phyloP scores from a whole-genome alignment of 2,797 vertebrate species.

The Cyprinodon diabolis region DNA sequence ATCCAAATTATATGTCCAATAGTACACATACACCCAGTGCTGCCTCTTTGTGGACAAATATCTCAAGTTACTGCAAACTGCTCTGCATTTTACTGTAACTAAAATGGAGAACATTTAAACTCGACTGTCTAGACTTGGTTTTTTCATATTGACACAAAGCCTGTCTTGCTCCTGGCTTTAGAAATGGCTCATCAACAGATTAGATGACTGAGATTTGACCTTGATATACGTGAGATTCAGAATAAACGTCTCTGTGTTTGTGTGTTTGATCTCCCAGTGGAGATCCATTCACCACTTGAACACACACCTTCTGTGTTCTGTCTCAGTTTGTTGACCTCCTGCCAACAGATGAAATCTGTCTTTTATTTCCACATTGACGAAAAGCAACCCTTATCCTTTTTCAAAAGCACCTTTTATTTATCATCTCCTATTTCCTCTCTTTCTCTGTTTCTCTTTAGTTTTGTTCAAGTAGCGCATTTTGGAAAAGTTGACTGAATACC shows the following conservation, averaged over 20 bases:
- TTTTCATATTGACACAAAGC: conserved; percentile 36
- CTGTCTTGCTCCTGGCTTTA: conserved; percentile 24
- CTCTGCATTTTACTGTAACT: conserved; percentile 6
- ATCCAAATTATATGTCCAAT: background rate
- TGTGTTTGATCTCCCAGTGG: conserved; percentile 29
- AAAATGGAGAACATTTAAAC: no score
- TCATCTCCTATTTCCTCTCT: conserved; percentile 5
- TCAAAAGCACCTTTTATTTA: conserved; percentile 7
- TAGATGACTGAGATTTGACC: conserved; percentile 39
- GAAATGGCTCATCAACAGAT: conserved; percentile 34
- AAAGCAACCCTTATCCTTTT: conserved; percentile 29
- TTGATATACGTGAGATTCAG: conserved; percentile 35
- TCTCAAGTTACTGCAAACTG: conserved; percentile 7
- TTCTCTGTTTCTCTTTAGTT: conserved; percentile 12
- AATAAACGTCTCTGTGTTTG: conserved; percentile 23
- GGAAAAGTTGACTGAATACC: conserved; percentile 24
- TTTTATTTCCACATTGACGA: conserved; percentile 49
- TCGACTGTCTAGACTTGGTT: conserved; percentile 5
- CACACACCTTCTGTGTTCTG: conserved; percentile 63
- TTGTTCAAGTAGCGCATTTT: conserved; percentile 16
- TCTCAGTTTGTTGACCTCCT: conserved; percentile 63
- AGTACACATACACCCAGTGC: background rate
- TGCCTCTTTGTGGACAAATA: background rate
- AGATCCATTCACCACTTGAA: conserved; percentile 57
- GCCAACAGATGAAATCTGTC: conserved; percentile 55